Base-by-base conservation (phyloP, 2,888 invertebrate species). In the Oegoconia quadripuncta region DNA sequence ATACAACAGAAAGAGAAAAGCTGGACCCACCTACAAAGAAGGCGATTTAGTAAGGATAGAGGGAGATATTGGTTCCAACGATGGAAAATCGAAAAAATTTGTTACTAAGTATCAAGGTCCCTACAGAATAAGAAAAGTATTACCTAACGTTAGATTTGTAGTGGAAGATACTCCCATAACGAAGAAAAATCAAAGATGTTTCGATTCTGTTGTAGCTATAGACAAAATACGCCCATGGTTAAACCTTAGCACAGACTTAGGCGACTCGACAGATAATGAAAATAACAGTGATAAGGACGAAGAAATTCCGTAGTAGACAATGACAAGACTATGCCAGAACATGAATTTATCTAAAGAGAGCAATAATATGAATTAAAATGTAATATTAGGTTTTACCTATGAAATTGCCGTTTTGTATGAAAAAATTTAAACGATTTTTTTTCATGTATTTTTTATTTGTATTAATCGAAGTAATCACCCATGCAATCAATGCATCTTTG, bases 141-240 rank as follows among this genome's bases (percentile, higher is more conserved):
- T 39, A 7, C 31, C 34, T 9, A 34, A 34, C 25, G 41, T 16
- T n/a, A 15, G 29, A 4, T 30, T 30, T 16, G 8, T 30, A 11
- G 16, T 30, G 2, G 29, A 30, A n/a, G 29, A 31, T 17, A 31
- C 37, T 2, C 37, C 37, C 1, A 13, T 37, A 17, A 31, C 37
- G 3, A 3, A n/a, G 7, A 37, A 31, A 30, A 2, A 14, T 20
- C n/a, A 11, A 13, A 16, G 17, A 2, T 11, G 26, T n/a, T 37
- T 31, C 12, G 37, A 37, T 11, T 8, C 6, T 17, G 22, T 37
- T 4, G 31, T 37, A 4, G 31, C 42, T 5, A 12, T 32, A 11
- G 42, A 42, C 27, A 42, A 39, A 28, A 28, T 42, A 2, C 32
- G 31, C 8, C 42, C 42, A 1, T 42, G 42, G 42, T 3, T 36